Percentiles rank a stretch among this genome's conserved stretches.
These are phyloP conservation scores for Hydrolagus affinis DNA, from an alignment of 2,113 vertebrate genomes.

Conservation along the genomic window DNA sequence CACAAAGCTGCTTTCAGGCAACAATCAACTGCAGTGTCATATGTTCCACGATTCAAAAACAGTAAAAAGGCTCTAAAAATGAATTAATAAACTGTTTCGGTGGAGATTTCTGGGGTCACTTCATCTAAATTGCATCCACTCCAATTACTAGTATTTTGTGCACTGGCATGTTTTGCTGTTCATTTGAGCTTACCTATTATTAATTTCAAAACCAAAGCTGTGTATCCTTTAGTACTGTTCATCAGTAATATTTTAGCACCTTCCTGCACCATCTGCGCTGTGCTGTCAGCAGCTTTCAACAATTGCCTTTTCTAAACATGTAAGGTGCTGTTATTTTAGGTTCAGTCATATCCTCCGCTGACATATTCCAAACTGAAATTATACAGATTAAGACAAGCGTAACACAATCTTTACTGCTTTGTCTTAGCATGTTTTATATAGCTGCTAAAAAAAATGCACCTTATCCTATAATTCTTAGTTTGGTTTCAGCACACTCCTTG, in stretches of 20 bases:
- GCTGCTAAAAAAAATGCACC: too few species aligned
- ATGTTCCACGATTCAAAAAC: constrained; percentile 12
- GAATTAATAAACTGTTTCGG: background rate
- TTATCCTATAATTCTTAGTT: too few species aligned
- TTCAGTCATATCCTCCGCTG: background rate
- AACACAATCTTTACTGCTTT: background rate
- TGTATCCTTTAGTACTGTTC: background rate
- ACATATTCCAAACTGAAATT: background rate
- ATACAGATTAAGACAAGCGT: background rate
- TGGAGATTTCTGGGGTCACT: background rate
- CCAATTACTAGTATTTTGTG: background rate
- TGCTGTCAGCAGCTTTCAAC: background rate
- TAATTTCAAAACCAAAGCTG: background rate
- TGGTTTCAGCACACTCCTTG: too few species aligned
- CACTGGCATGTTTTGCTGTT: background rate
- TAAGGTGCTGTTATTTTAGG: background rate
- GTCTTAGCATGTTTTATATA: background rate
- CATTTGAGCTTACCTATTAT: constrained; percentile 1
- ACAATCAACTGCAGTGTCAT: constrained; percentile 28
- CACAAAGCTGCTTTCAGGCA: constrained; percentile 36
- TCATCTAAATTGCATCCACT: background rate
- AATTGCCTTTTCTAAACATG: background rate
- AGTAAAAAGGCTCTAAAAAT: constrained; percentile 11
- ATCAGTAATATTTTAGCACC: background rate
- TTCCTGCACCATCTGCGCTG: background rate